Base-by-base conservation (phyloP, 2,888 invertebrate species). In the Podotricha telesiphe region DNA sequence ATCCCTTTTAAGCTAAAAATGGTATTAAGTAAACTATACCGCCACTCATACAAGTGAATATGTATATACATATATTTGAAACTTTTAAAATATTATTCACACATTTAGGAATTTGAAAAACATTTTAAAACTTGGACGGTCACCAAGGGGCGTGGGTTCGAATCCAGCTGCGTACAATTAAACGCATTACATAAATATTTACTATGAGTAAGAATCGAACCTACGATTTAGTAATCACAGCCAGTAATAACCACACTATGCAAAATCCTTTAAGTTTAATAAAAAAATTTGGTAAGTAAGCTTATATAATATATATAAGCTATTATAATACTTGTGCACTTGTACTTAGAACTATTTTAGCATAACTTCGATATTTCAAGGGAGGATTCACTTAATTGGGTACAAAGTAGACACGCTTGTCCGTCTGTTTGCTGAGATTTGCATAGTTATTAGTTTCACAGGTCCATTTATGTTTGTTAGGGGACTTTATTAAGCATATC, bases 381-480 rank as follows among this genome's bases (percentile, higher is more conserved):
- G 67, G 67, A 66, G 73, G 65, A 37, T 55, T 69, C 56, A 73
- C 73, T 75, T 61, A 71, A 62, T 48, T 70, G 73, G 73, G 73
- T 73, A 76, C 76, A 73, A 74, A 71, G 70, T 76, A 76, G 79
- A 81, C 82, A 80, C 77, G 78, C 76, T 74, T 78, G 82, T 80
- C 82, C 78, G 82, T 80, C 79, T 82, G 84, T 86, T 86, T 83
- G 73, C 86, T 82, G 73, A 78, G 83, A 89, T 91, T 89, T 87
- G 86, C 87, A 89, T 89, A 84, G 83, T 86, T 86, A 86, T 86
- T 85, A 82, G 80, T 75, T 74, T 51, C 47, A 37, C 63, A 66
- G 73, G 75, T 76, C 75, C 75, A 69, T 84, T 81, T 84, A 22
- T 62, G 48, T 62, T 62, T 62, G 83, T 84, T 79, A 28, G 71